Evolutionary conservation across 2,888 invertebrate species (phyloP).

Genomic region (Acanthococcus lagerstroemiae): DNA sequence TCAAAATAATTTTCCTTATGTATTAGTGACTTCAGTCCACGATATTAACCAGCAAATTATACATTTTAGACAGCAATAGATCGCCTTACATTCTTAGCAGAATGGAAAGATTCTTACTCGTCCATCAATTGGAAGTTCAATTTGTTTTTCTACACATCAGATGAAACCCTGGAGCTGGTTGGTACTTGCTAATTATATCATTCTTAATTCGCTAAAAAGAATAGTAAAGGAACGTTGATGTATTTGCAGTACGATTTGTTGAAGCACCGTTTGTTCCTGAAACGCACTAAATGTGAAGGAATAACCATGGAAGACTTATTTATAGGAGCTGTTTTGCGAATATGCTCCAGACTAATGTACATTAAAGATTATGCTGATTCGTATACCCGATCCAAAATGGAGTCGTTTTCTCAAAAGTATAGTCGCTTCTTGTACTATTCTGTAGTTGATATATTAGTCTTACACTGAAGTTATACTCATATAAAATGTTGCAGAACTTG

Average conservation of each 20-base stretch:
- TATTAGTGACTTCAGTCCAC: no score
- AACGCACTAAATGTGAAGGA: slow-evolving; percentile 57
- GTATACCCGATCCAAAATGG: slow-evolving; percentile 53
- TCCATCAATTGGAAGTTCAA: slow-evolving; percentile 62
- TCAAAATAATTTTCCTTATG: no score
- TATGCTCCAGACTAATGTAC: slow-evolving; percentile 63
- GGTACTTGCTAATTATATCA: slow-evolving; percentile 38
- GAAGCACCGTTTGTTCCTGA: slow-evolving; percentile 54
- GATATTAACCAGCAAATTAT: no score
- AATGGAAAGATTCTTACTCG: slow-evolving; percentile 79
- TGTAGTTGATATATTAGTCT: no score
- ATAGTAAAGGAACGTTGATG: no score
- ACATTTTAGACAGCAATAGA: slow-evolving; percentile 4
- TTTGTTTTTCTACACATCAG: slow-evolving; percentile 64
- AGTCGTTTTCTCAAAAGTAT: slow-evolving; percentile 56
- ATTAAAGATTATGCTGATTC: slow-evolving; percentile 63
- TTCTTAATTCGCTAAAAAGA: no score
- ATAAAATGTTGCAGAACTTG: slow-evolving; percentile 52
- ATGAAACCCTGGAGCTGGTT: slow-evolving; percentile 72
- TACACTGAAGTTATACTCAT: no score
- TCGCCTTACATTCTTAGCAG: slow-evolving; percentile 54
- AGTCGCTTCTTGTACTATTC: slow-evolving; percentile 35
- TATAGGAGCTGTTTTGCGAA: slow-evolving; percentile 59
- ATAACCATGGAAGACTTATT: slow-evolving; percentile 57
- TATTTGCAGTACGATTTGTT: slow-evolving; percentile 57